A percentile compares a stretch with the other conserved stretches of the same genome.
These are phyloP conservation scores for Prionace glauca DNA, from an alignment of 2,797 vertebrate species.

Conservation along the genomic window DNA sequence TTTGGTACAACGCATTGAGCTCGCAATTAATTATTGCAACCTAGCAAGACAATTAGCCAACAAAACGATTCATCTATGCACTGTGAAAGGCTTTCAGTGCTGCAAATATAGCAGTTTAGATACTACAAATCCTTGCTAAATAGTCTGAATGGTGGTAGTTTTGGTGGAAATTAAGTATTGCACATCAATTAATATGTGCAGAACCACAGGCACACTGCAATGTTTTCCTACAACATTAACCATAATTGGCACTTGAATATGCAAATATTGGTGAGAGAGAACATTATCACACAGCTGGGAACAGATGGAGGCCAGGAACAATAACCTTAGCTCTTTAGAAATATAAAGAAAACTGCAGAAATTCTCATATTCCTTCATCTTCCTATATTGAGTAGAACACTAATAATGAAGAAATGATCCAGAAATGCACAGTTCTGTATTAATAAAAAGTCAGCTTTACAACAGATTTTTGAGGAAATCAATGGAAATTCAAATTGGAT, in stretches of 20 bases:
- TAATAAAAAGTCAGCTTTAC: constrained; percentile 10
- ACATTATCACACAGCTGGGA: constrained; percentile 62
- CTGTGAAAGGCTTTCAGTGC: neutral
- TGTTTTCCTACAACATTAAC: constrained; percentile 62
- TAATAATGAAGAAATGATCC: constrained; percentile 64
- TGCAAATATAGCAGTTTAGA: constrained; percentile 49
- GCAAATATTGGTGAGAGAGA: constrained; percentile 70
- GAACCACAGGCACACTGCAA: constrained; percentile 54
- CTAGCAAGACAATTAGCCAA: neutral
- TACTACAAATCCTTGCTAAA: constrained; percentile 43
- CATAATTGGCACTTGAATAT: constrained; percentile 74
- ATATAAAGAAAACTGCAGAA: constrained; percentile 69
- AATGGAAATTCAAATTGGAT: neutral
- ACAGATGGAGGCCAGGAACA: constrained; percentile 62
- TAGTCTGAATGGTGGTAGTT: constrained; percentile 45
- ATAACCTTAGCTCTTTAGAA: constrained; percentile 67
- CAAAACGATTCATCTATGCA: constrained; percentile 26
- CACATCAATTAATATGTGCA: constrained; percentile 56
- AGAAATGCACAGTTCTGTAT: constrained; percentile 48
- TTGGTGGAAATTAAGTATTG: constrained; percentile 54
- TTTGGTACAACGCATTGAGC: neutral
- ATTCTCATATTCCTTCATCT: constrained; percentile 53
- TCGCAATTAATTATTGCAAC: constrained; percentile 11
- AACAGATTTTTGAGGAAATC: neutral
- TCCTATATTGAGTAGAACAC: constrained; percentile 57